Conservation (phyloP, 2,113 vertebrate genomes). For the Hystrix cristata region DNA sequence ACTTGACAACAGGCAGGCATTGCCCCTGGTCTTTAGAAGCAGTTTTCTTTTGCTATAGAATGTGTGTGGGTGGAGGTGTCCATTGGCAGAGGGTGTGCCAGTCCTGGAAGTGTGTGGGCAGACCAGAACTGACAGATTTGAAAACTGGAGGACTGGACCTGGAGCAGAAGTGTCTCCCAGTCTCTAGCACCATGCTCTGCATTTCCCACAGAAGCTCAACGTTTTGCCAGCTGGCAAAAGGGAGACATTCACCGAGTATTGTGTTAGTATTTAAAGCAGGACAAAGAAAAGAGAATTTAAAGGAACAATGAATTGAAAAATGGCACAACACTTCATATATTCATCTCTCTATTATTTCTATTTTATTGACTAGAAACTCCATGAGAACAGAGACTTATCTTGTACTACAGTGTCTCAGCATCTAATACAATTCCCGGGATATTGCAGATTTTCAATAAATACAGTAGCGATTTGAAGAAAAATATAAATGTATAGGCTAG, state of each 20-base stretch:
- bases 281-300: background rate
- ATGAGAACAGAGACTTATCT: background rate
- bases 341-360: background rate
- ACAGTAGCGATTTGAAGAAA: background rate
- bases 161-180: background rate
- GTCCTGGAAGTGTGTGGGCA: background rate
- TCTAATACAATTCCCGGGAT: background rate
- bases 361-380: background rate
- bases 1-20: background rate
- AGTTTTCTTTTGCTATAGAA: background rate
- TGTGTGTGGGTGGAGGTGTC: background rate
- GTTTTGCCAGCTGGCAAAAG: background rate
- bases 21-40: background rate
- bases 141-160: background rate
- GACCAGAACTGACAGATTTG: background rate
- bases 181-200: background rate
- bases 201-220: background rate
- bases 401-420: background rate
- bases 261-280: background rate
- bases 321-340: background rate
- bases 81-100: background rate
- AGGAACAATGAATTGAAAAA: background rate
- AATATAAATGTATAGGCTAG: background rate
- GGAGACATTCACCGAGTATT: background rate
- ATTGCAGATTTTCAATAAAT: background rate